A percentile compares a stretch with the other conserved stretches of the same genome.
Conservation (phyloP, 2,113 vertebrate genomes). For the Propithecus coquereli region DNA sequence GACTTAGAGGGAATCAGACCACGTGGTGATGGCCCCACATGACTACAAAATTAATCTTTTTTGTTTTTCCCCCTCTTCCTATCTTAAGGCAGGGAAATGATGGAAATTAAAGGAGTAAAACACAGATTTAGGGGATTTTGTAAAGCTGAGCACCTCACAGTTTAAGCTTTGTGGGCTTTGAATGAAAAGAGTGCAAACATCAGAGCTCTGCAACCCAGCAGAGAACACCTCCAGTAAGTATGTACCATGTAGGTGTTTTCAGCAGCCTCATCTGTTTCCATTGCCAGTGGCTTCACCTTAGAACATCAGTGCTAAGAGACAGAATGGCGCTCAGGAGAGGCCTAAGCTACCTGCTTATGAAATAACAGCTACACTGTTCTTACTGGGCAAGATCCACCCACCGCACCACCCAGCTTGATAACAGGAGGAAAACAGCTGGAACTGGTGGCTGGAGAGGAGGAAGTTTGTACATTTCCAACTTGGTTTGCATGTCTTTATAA, state of each 20-base stretch:
- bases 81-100: not conserved
- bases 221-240: not conserved
- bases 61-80: not conserved
- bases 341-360: not conserved
- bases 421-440: constrained; percentile 43
- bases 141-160: not conserved
- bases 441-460: not conserved
- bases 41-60: not conserved
- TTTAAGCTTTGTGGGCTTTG: not conserved
- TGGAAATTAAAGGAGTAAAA: constrained; percentile 1
- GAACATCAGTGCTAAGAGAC: not conserved
- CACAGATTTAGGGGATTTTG: not conserved
- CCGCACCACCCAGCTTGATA: not conserved
- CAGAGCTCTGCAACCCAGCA: not conserved
- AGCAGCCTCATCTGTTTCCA: not conserved
- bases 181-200: not conserved
- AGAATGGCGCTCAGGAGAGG: not conserved
- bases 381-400: not conserved
- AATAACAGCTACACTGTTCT: not conserved
- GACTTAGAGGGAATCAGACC: not conserved
- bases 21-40: not conserved
- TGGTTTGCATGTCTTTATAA: not conserved
- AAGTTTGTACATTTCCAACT: not conserved
- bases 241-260: not conserved
- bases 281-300: not conserved